These are phyloP conservation scores for Tortrix viridana DNA, from an alignment of 2,888 invertebrate genomes.

Conservation along the genomic window DNA sequence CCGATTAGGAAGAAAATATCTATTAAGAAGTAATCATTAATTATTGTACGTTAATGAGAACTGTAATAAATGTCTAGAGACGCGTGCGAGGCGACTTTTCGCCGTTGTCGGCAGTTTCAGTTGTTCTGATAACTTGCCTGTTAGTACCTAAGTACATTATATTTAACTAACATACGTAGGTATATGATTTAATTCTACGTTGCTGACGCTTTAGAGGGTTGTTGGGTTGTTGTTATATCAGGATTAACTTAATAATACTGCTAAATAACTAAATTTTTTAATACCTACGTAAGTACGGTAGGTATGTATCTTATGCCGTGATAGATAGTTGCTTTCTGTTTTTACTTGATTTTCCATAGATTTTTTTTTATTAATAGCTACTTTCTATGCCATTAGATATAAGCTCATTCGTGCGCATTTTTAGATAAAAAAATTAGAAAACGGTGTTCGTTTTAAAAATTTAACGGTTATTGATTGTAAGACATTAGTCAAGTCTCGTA, in stretches of 20 bases:
- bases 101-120: constrained; percentile 12
- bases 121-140: constrained; percentile 1
- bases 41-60: constrained; percentile 30
- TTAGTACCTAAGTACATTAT: not conserved
- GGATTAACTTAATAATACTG: not conserved
- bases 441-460: not conserved
- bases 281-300: too few species aligned
- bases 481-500: constrained; percentile 51
- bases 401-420: not conserved
- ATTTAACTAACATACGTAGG: too few species aligned
- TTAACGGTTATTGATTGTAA: constrained; percentile 5
- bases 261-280: too few species aligned
- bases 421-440: constrained; percentile 1
- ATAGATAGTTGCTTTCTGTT: not conserved
- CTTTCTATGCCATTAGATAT: not conserved
- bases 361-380: not conserved
- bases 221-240: not conserved
- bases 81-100: constrained; percentile 18
- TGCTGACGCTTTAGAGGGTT: not conserved
- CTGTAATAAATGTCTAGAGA: constrained; percentile 31
- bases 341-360: not conserved
- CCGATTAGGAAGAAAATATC: constrained; percentile 60
- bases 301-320: too few species aligned
- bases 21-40: constrained; percentile 37
- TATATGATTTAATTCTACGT: not conserved